Conservation (phyloP, 2,888 invertebrate species). For the Molorchus minor region DNA sequence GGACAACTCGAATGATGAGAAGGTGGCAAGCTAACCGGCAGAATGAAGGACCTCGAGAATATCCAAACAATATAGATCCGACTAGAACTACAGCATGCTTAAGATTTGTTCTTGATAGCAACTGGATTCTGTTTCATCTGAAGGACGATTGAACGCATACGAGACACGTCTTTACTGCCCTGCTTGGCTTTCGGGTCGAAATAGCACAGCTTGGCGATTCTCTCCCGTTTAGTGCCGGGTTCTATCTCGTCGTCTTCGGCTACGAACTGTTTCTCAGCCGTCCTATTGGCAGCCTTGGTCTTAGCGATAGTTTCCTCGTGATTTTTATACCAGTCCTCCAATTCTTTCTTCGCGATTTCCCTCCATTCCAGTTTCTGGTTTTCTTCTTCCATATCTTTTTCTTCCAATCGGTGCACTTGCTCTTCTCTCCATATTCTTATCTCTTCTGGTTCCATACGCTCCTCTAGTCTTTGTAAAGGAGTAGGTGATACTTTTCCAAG, state of each 20-base stretch:
- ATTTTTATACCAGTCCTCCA: slow-evolving; percentile 99
- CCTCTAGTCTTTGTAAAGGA: no score
- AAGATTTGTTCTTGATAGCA: slow-evolving; percentile 64
- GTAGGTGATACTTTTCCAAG: no score
- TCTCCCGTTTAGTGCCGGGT: slow-evolving; percentile 96
- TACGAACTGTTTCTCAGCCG: slow-evolving; percentile 93
- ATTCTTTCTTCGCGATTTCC: slow-evolving; percentile 89
- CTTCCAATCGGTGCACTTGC: no score
- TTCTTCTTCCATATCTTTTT: slow-evolving; percentile 92
- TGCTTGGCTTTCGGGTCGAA: slow-evolving; percentile 93
- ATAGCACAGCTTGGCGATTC: slow-evolving; percentile 95
- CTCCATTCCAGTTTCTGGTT: slow-evolving; percentile 89
- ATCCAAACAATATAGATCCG: no score
- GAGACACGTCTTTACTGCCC: slow-evolving; percentile 90
- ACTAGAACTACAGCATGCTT: no score
- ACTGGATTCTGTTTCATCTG: slow-evolving; percentile 91
- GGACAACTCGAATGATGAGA: no score
- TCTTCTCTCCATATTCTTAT: no score
- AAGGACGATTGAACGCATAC: slow-evolving; percentile 94
- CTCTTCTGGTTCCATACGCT: no score
- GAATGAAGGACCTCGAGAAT: no score
- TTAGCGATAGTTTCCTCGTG: slow-evolving; percentile 94
- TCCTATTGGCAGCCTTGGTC: slow-evolving; percentile 94
- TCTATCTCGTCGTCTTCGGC: slow-evolving; percentile 80
- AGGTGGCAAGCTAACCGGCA: no score